Conservation (phyloP, 2,888 invertebrate species). For the Allolobophora icterica region DNA sequence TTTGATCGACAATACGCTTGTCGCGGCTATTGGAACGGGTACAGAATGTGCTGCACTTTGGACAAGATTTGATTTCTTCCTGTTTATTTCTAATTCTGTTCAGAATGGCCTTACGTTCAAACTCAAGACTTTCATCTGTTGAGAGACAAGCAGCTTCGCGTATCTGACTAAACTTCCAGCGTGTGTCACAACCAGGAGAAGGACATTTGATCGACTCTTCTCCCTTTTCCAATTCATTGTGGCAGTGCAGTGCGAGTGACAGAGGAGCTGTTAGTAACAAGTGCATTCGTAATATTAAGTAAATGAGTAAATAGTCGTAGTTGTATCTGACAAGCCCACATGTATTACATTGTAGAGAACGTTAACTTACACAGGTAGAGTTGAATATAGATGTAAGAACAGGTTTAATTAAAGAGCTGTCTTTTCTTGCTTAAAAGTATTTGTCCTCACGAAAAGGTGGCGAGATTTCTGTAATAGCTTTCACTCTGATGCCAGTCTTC, state of each 20-base stretch:
- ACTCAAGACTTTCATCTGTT: not conserved
- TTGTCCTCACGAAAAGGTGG: too few species aligned
- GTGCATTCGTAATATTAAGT: too few species aligned
- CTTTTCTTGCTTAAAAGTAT: too few species aligned
- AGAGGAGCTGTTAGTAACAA: not conserved
- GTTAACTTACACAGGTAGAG: too few species aligned
- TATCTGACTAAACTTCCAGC: not conserved
- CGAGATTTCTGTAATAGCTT: too few species aligned
- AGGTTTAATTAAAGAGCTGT: too few species aligned
- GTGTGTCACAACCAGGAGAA: not conserved
- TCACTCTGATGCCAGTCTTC: too few species aligned
- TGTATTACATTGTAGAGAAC: too few species aligned
- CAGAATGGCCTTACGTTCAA: not conserved
- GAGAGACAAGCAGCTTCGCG: not conserved
- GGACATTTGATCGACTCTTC: not conserved
- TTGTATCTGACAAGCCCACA: too few species aligned
- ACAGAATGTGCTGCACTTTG: not conserved
- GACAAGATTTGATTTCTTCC: not conserved
- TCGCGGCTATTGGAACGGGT: not conserved
- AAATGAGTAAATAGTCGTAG: too few species aligned
- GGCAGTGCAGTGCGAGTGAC: not conserved
- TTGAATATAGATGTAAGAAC: too few species aligned
- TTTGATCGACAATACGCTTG: not conserved
- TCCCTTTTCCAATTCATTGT: not conserved
- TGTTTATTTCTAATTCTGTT: not conserved